Base-by-base conservation (phyloP, 1,140 invertebrate genomes). In the Hyles vespertilio region DNA sequence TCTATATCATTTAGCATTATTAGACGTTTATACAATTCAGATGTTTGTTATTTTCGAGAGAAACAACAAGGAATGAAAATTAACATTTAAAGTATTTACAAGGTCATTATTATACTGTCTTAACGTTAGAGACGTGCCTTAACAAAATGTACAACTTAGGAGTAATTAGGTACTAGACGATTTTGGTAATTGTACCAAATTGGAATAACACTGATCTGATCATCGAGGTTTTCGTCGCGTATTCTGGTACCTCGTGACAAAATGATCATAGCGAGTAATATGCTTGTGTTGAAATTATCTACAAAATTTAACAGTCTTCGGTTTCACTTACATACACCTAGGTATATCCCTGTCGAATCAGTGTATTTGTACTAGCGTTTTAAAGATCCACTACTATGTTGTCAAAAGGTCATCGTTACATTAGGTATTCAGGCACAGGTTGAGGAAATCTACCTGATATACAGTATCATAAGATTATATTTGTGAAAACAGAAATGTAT, bases 291-390 rank as follows among this genome's bases (percentile, higher is more conserved):
- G 63, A 82, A 84, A 79, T 84, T 83, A 84, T 80, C 77, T 85
- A 86, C 77, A 83, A 82, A 80, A 72, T 79, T 88, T 81, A 76
- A 79, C 85, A 88, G 85, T 88, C 85, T 88, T 88, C 77, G 70
- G 70, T 81, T 86, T 84, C 79, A 78, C 85, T 88, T 85, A 87
- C 72, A 82, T 76, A 76, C 79, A 77, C 72, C 71, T 77, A 80
- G 64, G 65, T 74, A 70, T 78, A 85, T 85, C 83, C 85, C 85
- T 88, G 83, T 87, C 72, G 76, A 77, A 72, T 81, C 72, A 83
- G 73, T 81, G 81, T 83, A 67, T 88, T 86, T 88, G 82, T 86
- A 85, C 81, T 86, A 85, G 77, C 72, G 74, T 77, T 84, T 73
- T 74, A 74, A 68, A 68, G 79, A 78, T 59, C 59, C 72, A 72